Percentiles rank a stretch among this genome's conserved stretches.
phyloP scores from a whole-genome alignment of 2,113 vertebrate species.

The Coryphaenoides rupestris region DNA sequence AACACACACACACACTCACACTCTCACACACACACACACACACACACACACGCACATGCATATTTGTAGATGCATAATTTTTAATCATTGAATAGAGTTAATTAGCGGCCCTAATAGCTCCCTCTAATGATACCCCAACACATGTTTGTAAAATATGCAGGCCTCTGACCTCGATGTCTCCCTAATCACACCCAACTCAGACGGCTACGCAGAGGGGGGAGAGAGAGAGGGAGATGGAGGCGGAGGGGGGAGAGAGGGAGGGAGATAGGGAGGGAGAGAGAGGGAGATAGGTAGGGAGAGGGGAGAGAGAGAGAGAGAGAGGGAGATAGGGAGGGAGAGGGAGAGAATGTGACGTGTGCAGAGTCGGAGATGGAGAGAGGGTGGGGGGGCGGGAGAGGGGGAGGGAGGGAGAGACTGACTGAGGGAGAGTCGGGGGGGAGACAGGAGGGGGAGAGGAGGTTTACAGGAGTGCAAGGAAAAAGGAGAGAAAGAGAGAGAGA shows the following conservation, averaged over 20 bases:
- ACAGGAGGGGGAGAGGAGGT: conserved; percentile 24
- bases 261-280: background rate
- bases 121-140: too few species aligned
- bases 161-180: too few species aligned
- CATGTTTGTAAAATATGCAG: too few species aligned
- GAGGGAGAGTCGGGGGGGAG: background rate
- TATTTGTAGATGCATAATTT: too few species aligned
- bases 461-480: conserved; percentile 23
- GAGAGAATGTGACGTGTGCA: too few species aligned
- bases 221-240: conserved; percentile 19
- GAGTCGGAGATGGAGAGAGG: conserved; percentile 12
- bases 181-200: too few species aligned
- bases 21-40: too few species aligned
- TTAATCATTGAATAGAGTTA: too few species aligned
- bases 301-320: conserved; percentile 3
- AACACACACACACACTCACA: too few species aligned
- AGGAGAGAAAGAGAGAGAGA: conserved; percentile 22
- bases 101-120: too few species aligned
- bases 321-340: conserved; percentile 1
- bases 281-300: background rate
- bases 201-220: too few species aligned
- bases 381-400: conserved; percentile 23
- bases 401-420: conserved; percentile 16
- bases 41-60: too few species aligned
- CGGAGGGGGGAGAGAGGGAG: background rate